phyloP scores from a whole-genome alignment of 2,113 vertebrate genomes.

The Syrmaticus mikado region DNA sequence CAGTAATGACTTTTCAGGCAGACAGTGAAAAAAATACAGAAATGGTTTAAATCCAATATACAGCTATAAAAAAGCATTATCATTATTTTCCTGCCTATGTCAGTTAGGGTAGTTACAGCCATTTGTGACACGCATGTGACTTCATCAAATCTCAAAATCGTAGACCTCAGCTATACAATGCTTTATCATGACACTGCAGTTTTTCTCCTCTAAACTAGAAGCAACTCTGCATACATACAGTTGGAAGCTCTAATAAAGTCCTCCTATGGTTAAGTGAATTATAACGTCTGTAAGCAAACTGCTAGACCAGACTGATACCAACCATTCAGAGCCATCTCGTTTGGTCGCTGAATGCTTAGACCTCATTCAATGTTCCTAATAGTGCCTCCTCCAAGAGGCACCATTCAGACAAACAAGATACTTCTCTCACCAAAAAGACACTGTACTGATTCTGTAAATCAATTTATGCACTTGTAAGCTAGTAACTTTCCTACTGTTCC shows the following conservation, averaged over 20 bases:
- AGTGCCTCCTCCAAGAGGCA: neutral
- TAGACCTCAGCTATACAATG: neutral
- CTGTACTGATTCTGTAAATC: neutral
- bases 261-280: neutral
- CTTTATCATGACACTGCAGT: neutral
- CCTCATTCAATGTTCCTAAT: neutral
- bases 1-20: neutral
- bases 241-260: neutral
- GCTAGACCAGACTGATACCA: neutral
- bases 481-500: neutral
- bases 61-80: neutral
- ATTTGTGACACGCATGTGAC: neutral
- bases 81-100: neutral
- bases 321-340: neutral
- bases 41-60: neutral
- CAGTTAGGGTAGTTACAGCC: neutral
- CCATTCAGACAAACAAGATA: neutral
- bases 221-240: neutral
- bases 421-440: neutral
- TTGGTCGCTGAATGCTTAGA: neutral
- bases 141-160: neutral
- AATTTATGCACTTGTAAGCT: neutral
- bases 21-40: neutral
- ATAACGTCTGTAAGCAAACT: neutral
- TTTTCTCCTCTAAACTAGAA: neutral